A percentile compares a stretch with the other conserved stretches of the same genome.
These are phyloP conservation scores for Oryzias woworae DNA, from an alignment of 2,113 vertebrate species.

Conservation along the genomic window DNA sequence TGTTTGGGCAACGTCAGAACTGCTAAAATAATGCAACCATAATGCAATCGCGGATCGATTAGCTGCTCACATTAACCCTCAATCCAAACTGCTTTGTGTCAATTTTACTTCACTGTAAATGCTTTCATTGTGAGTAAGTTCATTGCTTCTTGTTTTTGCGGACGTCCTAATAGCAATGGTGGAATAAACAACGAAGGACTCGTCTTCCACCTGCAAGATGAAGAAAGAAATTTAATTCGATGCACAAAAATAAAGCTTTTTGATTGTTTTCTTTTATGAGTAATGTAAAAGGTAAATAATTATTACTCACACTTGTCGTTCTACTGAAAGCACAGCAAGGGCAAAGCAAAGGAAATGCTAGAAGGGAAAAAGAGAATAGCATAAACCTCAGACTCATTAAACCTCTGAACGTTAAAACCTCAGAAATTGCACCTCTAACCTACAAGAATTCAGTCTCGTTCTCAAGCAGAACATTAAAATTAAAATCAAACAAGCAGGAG, in stretches of 20 bases:
- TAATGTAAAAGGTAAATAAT: too few species aligned
- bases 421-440: neutral
- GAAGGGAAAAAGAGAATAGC: neutral
- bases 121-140: slow-evolving; percentile 15
- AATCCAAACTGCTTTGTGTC: neutral
- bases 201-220: slow-evolving; percentile 23
- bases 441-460: slow-evolving; percentile 11
- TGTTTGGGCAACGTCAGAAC: too few species aligned
- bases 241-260: too few species aligned
- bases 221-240: neutral
- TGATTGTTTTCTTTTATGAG: too few species aligned
- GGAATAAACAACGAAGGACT: slow-evolving; percentile 43
- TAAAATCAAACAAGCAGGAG: slow-evolving; percentile 14
- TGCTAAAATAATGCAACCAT: neutral
- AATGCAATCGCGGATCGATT: neutral
- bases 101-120: slow-evolving; percentile 58
- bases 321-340: neutral
- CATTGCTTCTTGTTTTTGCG: neutral
- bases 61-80: neutral
- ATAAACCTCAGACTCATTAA: neutral
- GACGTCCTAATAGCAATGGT: slow-evolving; percentile 24
- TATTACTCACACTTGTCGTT: neutral
- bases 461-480: slow-evolving; percentile 20
- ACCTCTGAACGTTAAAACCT: neutral
- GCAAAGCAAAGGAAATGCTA: slow-evolving; percentile 9